Percentiles rank a stretch among this genome's conserved stretches.
phyloP scores from a whole-genome alignment of 2,113 vertebrate species.

The Malurus melanocephalus region DNA sequence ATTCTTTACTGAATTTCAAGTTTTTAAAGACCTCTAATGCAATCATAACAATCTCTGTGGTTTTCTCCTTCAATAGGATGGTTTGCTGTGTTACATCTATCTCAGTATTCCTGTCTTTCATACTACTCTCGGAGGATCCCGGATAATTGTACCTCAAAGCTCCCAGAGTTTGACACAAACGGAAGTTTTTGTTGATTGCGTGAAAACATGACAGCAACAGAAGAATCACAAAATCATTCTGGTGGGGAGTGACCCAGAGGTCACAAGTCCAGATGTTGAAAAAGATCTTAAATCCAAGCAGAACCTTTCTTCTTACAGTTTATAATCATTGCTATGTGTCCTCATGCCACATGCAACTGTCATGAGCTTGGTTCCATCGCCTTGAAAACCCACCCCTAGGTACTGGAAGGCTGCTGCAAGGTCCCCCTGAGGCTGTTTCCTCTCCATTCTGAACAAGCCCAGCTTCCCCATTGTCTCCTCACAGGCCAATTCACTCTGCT shows the following conservation, averaged over 20 bases:
- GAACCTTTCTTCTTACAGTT: background rate
- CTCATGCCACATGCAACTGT: background rate
- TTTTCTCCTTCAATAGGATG: background rate
- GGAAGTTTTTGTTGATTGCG: background rate
- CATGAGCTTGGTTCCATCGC: background rate
- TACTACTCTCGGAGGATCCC: background rate
- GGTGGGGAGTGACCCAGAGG: accelerated
- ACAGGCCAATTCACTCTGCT: background rate
- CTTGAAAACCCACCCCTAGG: background rate
- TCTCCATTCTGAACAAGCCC: background rate
- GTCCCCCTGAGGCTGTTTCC: background rate
- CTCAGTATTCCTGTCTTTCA: background rate
- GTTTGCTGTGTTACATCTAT: background rate
- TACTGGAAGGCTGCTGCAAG: background rate
- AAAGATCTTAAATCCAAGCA: background rate
- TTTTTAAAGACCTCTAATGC: background rate
- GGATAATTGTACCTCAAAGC: background rate
- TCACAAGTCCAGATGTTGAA: background rate
- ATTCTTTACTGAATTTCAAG: background rate
- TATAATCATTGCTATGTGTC: background rate
- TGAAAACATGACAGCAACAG: background rate
- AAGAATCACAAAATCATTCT: background rate
- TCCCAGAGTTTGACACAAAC: background rate
- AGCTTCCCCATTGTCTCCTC: background rate
- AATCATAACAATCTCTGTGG: background rate